Conservation (phyloP, 2,797 vertebrate genomes). For the Spea hammondii region DNA sequence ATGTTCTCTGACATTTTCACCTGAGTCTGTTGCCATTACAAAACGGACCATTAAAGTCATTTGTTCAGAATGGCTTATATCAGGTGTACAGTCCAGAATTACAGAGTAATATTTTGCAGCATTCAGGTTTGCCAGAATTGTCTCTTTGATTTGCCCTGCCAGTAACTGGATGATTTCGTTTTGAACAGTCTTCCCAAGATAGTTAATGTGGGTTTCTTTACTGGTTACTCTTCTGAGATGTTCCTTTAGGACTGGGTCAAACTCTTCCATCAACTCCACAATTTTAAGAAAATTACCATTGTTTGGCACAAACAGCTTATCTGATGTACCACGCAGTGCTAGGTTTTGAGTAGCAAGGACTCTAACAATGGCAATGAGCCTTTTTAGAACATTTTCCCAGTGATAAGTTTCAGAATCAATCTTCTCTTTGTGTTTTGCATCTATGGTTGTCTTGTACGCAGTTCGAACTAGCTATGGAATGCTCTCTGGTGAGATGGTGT, state of each 20-base stretch:
- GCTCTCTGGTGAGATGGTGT: slow-evolving; percentile 4
- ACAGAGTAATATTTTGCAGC: slow-evolving; percentile 5
- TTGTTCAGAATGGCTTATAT: slow-evolving; percentile 22
- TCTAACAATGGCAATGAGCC: slow-evolving; percentile 25
- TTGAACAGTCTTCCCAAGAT: too few species aligned
- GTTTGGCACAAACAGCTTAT: slow-evolving; percentile 12
- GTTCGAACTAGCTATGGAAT: slow-evolving; percentile 16
- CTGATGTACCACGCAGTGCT: slow-evolving; percentile 1
- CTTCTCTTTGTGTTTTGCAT: slow-evolving; percentile 13
- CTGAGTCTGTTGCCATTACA: neutral
- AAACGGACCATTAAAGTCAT: slow-evolving; percentile 28
- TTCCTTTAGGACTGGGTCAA: too few species aligned
- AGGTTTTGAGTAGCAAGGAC: slow-evolving; percentile 16
- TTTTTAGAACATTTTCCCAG: slow-evolving; percentile 21
- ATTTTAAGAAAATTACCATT: slow-evolving; percentile 17
- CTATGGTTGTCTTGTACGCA: slow-evolving; percentile 25
- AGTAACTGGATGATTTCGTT: too few species aligned
- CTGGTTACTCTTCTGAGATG: too few species aligned
- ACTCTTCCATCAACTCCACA: neutral
- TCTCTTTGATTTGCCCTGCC: neutral
- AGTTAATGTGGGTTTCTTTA: too few species aligned
- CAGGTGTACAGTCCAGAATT: slow-evolving; percentile 20
- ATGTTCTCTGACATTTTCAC: too few species aligned
- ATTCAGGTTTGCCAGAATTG: neutral
- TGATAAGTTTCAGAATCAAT: slow-evolving; percentile 8